Conservation (phyloP, 2,797 vertebrate genomes). For the Coregonus sp. region DNA sequence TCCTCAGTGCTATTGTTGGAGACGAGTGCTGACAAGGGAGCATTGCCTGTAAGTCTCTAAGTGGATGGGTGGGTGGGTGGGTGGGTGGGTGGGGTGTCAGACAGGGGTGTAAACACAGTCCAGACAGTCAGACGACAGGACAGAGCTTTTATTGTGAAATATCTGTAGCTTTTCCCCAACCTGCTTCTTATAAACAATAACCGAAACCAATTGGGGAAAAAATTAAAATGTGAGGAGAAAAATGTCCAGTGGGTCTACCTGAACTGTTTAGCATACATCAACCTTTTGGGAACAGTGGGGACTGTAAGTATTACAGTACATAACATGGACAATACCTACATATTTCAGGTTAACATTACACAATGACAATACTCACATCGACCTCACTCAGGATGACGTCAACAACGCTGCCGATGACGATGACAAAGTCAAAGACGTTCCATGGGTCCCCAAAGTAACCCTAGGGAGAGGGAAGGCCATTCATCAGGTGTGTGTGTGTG, state of each 20-base stretch:
- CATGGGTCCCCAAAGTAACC: slow-evolving; percentile 95
- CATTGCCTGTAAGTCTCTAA: slow-evolving; percentile 18
- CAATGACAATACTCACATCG: slow-evolving; percentile 77
- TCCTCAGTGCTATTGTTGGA: slow-evolving; percentile 33
- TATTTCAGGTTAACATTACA: too few species aligned
- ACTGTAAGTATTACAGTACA: not conserved
- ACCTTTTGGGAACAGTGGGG: not conserved
- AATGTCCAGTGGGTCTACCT: not conserved
- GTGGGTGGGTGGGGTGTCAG: too few species aligned
- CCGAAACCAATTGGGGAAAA: not conserved
- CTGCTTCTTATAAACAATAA: not conserved
- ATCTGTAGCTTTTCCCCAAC: not conserved
- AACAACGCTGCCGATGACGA: slow-evolving; percentile 93
- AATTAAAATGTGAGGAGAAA: not conserved
- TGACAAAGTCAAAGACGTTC: slow-evolving; percentile 96
- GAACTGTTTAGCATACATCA: not conserved
- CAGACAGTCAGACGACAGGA: not conserved
- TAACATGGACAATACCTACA: not conserved
- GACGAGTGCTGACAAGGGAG: slow-evolving; percentile 16
- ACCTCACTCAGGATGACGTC: slow-evolving; percentile 93
- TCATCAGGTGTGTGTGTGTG: not conserved
- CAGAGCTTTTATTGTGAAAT: not conserved
- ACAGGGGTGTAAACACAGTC: slow-evolving; percentile 27
- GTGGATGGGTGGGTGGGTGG: not conserved
- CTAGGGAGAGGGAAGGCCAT: slow-evolving; percentile 60